Evolutionary conservation across 2,888 invertebrate species (phyloP).

Genomic region (Julus scanicus): DNA sequence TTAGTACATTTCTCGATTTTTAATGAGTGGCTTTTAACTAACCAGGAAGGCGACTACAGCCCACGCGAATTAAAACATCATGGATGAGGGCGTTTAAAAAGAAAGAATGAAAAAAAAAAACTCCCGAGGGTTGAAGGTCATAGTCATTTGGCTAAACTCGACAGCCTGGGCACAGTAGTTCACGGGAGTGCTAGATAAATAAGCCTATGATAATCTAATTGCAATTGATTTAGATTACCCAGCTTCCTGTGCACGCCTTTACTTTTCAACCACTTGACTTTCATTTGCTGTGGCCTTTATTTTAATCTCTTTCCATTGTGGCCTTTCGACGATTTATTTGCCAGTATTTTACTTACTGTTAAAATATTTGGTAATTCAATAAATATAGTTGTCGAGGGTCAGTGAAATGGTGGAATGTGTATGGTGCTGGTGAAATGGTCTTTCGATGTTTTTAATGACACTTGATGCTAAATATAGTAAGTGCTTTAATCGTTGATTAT

Average conservation of each 20-base stretch:
- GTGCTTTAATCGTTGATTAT: too few relatives aligned
- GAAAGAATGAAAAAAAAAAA: background rate
- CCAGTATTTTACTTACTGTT: constrained; percentile 19
- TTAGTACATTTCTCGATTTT: background rate
- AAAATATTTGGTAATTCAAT: background rate
- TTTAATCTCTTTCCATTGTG: background rate
- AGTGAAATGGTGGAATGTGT: too few relatives aligned
- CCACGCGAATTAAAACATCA: constrained; percentile 8
- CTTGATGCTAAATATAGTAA: too few relatives aligned
- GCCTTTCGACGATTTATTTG: constrained; percentile 5
- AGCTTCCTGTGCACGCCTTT: constrained; percentile 40
- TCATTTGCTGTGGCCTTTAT: background rate
- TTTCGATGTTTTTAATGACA: too few relatives aligned
- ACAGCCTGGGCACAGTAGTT: constrained; percentile 3
- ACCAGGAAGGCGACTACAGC: background rate
- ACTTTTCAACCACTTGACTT: constrained; percentile 41
- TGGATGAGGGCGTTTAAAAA: background rate
- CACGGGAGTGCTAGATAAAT: constrained; percentile 27
- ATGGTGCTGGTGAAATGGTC: too few relatives aligned
- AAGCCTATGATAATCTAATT: constrained; percentile 40
- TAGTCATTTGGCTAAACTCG: constrained; percentile 13
- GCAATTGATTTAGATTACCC: constrained; percentile 34
- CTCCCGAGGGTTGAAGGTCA: background rate
- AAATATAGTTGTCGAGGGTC: background rate
- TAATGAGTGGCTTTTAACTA: background rate